Base-by-base conservation (phyloP, 2,797 vertebrate species). In the Catharus ustulatus region DNA sequence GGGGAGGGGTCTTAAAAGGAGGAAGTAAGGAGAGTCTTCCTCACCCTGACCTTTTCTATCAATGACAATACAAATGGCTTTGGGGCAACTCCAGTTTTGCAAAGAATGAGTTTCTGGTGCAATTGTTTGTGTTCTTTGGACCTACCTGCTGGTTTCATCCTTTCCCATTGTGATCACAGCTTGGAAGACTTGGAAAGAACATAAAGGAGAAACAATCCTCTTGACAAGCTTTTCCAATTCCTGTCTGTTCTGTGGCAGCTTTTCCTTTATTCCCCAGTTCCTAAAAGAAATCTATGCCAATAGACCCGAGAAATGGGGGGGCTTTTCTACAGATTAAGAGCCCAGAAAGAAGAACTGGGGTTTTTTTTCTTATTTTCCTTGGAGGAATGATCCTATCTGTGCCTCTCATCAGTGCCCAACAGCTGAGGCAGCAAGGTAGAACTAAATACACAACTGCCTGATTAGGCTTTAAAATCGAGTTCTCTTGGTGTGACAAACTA, bases 251-350 rank as follows among this genome's bases (percentile, higher is more conserved):
- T 66, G 21, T 36, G 15, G 16, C 1, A 45, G 16, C 27, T 55
- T 38, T 64, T 32, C 40, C 32, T 5, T 45, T 32, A 45, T 36
- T 45, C 21, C 38, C 21, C 27, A 36, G 61, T 8, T 55, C 21
- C 27, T 45, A 45, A 55, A 45, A 64, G 26, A 36, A 36, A 64
- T 36, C 40, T 6, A 1, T 46, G 5, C 13, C 20, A 49, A 38
- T 3, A 89, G 15, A 62, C 18, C 1, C 36, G 45, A 81, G 6
- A 52, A 64, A 48, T 5, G 1, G 5, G 0, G 0, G 8, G 0
- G 2, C 12, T 40, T 71, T 45, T 68, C 32, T 7, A 19, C 7
- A 51, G 14, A 81, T 73, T 58, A 72, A 62, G 30, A n/a, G 9
- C 12, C 17, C 40, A 16, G 5, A 19, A 4, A 40, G 5, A 63